phyloP scores from a whole-genome alignment of 2,797 vertebrate genomes.

The Coilia nasus region DNA sequence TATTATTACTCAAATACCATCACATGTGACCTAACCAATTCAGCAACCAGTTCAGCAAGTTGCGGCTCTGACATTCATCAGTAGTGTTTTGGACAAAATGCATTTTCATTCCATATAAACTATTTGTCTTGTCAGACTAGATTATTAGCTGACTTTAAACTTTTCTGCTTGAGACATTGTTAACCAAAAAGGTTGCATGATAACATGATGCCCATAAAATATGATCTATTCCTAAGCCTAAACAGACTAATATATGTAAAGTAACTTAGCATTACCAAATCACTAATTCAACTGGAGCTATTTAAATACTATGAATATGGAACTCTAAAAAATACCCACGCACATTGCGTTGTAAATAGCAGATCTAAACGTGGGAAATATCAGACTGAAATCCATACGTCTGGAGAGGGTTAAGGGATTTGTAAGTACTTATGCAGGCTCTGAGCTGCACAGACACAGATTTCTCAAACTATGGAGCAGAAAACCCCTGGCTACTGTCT shows the following conservation, averaged over 20 bases:
- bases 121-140: neutral
- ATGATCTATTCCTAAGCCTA: neutral
- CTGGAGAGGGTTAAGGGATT: neutral
- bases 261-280: neutral
- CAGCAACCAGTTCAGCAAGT: too few relatives aligned
- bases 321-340: neutral
- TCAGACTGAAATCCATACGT: neutral
- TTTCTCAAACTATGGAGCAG: neutral
- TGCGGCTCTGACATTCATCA: slow-evolving; percentile 18
- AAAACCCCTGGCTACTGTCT: neutral
- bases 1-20: too few relatives aligned
- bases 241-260: neutral
- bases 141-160: neutral
- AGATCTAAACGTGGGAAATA: neutral
- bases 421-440: neutral
- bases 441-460: neutral
- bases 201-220: neutral
- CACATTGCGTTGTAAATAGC: neutral
- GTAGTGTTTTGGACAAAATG: neutral
- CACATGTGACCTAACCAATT: too few relatives aligned
- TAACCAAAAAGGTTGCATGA: neutral
- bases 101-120: neutral
- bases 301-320: neutral
- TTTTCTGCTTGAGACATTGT: neutral
- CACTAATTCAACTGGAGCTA: neutral